Evolutionary conservation across 2,797 vertebrate species (phyloP), one percentile per base, ranked within the genome.

Genomic region (Tolypeutes matacus): DNA sequence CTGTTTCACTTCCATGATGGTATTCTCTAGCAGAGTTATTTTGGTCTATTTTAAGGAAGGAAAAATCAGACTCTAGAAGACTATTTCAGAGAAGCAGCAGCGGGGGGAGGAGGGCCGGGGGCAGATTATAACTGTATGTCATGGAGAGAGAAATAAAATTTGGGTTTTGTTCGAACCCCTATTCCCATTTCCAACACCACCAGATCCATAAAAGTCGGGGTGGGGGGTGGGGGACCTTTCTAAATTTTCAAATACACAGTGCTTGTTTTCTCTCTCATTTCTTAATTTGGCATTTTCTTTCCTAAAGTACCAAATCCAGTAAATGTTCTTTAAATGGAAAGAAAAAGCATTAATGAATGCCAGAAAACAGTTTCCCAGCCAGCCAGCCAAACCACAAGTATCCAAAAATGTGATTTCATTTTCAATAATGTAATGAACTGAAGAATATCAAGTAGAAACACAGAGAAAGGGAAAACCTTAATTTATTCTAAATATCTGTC

Each of bases 341-440:
- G 53, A 49, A 95, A 97, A 96, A 93, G n/a, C 34, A 92, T 96
- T 96, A 84, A 88, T 78, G 92, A 92, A 94, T 96, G 95, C 91
- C 69, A 95, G 90, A 96, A 98, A 94, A 58, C 2, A 1, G 76
- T 93, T 85, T 97, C 97, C 97, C 73, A 96, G 46, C 77, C 90
- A 93, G 82, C 21, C 90, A 96, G 97, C 93, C 97, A 98, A 98
- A 95, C 95, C 91, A 94, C 89, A 96, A 86, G 46, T 86, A 96
- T 78, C 87, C 93, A 88, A 94, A 93, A 95, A 97, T 96, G 89
- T 75, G 27, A 93, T 96, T 97, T 95, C 72, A 53, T 86, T 93
- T 96, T 96, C 95, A 97, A 95, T 93, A 96, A 84, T 29, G 82
- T 60, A 95, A 95, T 60, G 25, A 64, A 72, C 77, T 42, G 73